Evolutionary conservation across 2,888 invertebrate genomes (phyloP), one percentile per base, ranked within the genome.

Genomic region (Linnaemya tessellans): DNA sequence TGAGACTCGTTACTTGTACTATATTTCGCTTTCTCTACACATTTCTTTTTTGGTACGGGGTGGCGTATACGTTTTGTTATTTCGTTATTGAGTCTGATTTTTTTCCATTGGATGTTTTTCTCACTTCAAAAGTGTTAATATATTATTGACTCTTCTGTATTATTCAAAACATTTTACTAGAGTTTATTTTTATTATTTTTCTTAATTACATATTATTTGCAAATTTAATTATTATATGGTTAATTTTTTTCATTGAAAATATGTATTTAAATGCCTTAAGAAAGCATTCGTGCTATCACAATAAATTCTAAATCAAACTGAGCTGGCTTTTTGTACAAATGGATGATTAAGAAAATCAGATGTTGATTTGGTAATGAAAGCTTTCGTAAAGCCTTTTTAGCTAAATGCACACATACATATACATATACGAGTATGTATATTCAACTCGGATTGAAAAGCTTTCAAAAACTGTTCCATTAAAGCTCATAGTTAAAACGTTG

Each of bases 261-360:
- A 13, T 25, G 41, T 78, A 13, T 25, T n/a, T 30, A 51, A 38
- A 77, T 41, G 49, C 70, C 20, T 84, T 60, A 46, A 43, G 25
- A 60, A 70, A 77, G 73, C 73, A 81, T 71, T 75, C 60, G 65
- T 85, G 75, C 71, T 82, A 65, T 82, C 79, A 71, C 82, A 82
- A 82, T 74, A 75, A 82, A 82, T 67, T 65, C 67, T 64, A 70
- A 82, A 75, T 67, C 60, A 64, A 82, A 85, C 82, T 85, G 56
- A 85, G 46, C 75, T 70, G 41, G 22, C 13, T 51, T 65, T 64
- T 62, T 65, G 46, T 62, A n/a, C 43, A 35, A 43, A 18, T 56
- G 65, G 64, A 13, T 68, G 38, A 64, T 65, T 18, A 71, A 71
- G 77, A 71, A 85, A 82, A 84, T 83, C 84, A 87, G 81, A 82